Evolutionary conservation across 1,140 invertebrate species (phyloP).

Genomic region (Aphelinus atriplicis): DNA sequence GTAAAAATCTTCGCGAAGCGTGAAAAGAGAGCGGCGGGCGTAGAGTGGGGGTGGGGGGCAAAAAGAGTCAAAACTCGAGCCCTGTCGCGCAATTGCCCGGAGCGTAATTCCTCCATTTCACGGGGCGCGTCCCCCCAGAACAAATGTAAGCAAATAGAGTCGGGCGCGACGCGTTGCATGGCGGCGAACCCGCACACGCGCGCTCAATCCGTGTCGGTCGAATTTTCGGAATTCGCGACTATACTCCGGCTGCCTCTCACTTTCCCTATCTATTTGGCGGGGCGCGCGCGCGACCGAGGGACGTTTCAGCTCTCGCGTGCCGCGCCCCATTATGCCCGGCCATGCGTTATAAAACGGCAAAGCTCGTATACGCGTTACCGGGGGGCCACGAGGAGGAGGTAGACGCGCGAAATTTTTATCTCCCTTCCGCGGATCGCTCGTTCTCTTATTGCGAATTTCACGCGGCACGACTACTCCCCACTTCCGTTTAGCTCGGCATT

Average conservation of each 20-base stretch:
- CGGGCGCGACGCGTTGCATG: too few relatives aligned
- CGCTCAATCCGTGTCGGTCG: slow-evolving; percentile 20
- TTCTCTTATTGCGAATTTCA: too few relatives aligned
- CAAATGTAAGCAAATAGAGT: too few relatives aligned
- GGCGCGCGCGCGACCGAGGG: neutral
- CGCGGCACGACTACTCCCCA: too few relatives aligned
- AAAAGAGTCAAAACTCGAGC: neutral
- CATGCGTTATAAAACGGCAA: slow-evolving; percentile 40
- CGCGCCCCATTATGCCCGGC: slow-evolving; percentile 26
- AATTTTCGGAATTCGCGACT: slow-evolving; percentile 39
- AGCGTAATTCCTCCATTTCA: too few relatives aligned
- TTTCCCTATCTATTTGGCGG: neutral
- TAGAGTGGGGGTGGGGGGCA: too few relatives aligned
- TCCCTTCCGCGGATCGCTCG: neutral
- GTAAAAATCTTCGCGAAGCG: too few relatives aligned
- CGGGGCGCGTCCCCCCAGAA: too few relatives aligned
- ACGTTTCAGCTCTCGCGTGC: slow-evolving; percentile 20
- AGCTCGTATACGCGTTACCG: neutral
- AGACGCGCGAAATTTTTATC: slow-evolving; percentile 19
- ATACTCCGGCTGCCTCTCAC: too few relatives aligned
- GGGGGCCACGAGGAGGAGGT: too few relatives aligned
- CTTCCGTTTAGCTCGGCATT: too few relatives aligned
- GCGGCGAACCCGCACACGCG: neutral
- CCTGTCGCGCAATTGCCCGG: slow-evolving; percentile 4
- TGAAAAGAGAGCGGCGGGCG: too few relatives aligned